Percentiles rank a stretch among this genome's conserved stretches.
Evolutionary conservation across 35 echinoderm and acorn worm species (phyloP).

Genomic region (Strongylocentrotus purpuratus): DNA sequence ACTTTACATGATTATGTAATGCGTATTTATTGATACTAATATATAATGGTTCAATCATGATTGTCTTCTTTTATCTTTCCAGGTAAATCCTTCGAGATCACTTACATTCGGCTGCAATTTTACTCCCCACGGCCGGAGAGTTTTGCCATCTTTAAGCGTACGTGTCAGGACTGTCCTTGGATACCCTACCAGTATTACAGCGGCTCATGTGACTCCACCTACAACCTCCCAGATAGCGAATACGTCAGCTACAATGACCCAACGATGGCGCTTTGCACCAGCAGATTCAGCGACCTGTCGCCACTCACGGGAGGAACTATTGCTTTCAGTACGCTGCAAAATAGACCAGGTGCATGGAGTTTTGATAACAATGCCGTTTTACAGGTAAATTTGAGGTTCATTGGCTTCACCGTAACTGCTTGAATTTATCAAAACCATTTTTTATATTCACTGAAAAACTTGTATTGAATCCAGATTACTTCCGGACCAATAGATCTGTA

Average conservation of each 20-base stretch:
- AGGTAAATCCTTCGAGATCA: slow-evolving; percentile 98
- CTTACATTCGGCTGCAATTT: slow-evolving; percentile 94
- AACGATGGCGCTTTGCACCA: slow-evolving; percentile 80
- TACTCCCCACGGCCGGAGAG: slow-evolving; percentile 93
- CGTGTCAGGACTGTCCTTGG: slow-evolving; percentile 75
- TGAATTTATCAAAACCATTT: too few relatives aligned
- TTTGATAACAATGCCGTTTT: slow-evolving; percentile 96
- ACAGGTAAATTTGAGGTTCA: slow-evolving; percentile 70
- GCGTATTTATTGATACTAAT: not conserved
- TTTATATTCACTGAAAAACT: too few relatives aligned
- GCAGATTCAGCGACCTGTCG: slow-evolving; percentile 94
- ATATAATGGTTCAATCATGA: not conserved
- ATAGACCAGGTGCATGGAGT: slow-evolving; percentile 83
- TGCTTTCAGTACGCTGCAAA: slow-evolving; percentile 96
- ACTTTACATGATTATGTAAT: too few relatives aligned
- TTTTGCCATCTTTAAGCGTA: slow-evolving; percentile 97
- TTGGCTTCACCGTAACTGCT: too few relatives aligned
- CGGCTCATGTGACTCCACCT: slow-evolving; percentile 81
- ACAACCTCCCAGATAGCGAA: slow-evolving; percentile 44
- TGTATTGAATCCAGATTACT: too few relatives aligned
- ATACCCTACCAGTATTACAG: slow-evolving; percentile 98
- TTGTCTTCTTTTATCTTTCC: not conserved
- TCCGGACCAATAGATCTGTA: too few relatives aligned
- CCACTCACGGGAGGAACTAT: slow-evolving; percentile 96
- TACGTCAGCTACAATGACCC: slow-evolving; percentile 70